A percentile compares a stretch with the other conserved stretches of the same genome.
phyloP scores from a whole-genome alignment of 2,797 vertebrate genomes.

The Pantherophis alleghaniensis region DNA sequence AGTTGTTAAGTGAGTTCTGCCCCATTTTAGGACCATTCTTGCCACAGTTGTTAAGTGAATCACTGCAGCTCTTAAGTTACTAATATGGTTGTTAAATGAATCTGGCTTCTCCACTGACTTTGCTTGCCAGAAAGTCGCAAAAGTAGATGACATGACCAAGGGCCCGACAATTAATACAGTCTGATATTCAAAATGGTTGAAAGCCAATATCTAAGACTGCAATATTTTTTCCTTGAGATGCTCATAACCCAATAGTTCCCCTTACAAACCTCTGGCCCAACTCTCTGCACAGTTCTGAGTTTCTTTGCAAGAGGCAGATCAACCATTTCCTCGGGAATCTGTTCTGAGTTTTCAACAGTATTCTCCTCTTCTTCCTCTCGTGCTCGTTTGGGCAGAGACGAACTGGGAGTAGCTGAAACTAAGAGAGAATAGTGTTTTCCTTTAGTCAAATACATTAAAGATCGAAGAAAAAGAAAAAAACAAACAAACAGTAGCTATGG shows the following conservation, averaged over 20 bases:
- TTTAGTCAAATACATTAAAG: constrained; percentile 5
- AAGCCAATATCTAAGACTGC: not conserved
- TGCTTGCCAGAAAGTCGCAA: not conserved
- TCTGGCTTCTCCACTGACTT: not conserved
- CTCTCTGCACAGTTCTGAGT: constrained; percentile 85
- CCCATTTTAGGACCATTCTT: not conserved
- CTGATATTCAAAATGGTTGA: not conserved
- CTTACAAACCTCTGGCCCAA: constrained; percentile 84
- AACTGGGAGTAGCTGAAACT: constrained; percentile 91
- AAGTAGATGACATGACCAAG: not conserved
- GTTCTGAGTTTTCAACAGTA: constrained; percentile 78
- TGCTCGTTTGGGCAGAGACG: constrained; percentile 86
- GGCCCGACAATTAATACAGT: not conserved
- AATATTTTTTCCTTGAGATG: not conserved
- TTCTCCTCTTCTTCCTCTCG: constrained; percentile 92
- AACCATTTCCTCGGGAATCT: constrained; percentile 81
- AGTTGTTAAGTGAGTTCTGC: not conserved
- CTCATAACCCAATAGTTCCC: not conserved
- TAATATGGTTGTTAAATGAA: not conserved
- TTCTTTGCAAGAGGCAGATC: constrained; percentile 91
- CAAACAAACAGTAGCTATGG: not conserved
- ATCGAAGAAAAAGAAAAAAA: not conserved
- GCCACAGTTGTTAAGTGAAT: not conserved
- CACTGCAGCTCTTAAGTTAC: not conserved
- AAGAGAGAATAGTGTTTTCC: constrained; percentile 34